phyloP scores from a whole-genome alignment of 2,113 vertebrate genomes.

The Pomatorhinus ruficollis region DNA sequence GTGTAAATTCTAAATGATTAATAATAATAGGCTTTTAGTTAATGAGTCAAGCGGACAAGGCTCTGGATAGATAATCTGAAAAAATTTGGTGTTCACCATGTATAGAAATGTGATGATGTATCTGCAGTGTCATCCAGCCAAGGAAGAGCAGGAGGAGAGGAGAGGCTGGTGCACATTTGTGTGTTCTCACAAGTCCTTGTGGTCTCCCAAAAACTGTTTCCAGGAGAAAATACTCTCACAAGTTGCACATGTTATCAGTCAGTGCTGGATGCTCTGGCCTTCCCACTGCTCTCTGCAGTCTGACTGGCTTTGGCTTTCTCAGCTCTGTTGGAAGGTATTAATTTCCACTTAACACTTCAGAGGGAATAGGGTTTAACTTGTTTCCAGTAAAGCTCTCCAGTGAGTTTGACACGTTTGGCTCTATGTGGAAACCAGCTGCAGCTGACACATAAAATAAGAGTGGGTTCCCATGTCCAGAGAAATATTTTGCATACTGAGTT shows the following conservation, averaged over 20 bases:
- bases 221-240: neutral
- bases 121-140: neutral
- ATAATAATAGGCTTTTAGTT: constrained; percentile 53
- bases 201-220: neutral
- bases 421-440: neutral
- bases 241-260: neutral
- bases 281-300: neutral
- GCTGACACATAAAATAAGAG: neutral
- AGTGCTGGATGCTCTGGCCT: neutral
- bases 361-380: neutral
- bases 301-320: neutral
- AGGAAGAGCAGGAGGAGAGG: neutral
- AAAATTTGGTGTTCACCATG: neutral
- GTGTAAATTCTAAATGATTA: constrained; percentile 48
- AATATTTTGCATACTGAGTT: neutral
- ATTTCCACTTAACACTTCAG: constrained; percentile 10
- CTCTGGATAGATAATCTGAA: neutral
- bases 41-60: constrained; percentile 32
- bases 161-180: neutral
- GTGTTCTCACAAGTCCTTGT: neutral
- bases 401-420: neutral
- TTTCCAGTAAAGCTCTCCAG: neutral
- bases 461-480: neutral
- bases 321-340: neutral
- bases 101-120: neutral